Evolutionary conservation across 2,113 vertebrate genomes (phyloP).

Genomic region (Todiramphus chloris): DNA sequence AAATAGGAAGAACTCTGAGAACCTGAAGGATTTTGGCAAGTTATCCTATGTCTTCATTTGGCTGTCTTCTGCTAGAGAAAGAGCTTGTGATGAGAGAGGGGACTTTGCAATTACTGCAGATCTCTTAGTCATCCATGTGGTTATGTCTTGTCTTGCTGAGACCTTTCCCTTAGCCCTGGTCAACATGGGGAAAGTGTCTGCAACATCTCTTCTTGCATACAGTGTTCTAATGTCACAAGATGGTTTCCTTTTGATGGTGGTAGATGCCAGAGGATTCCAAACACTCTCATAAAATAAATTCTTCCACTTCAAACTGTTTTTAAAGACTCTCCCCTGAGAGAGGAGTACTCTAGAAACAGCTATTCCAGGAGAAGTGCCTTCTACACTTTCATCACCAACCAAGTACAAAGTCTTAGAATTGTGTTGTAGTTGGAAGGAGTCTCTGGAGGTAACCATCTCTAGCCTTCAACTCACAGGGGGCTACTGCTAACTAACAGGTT

Average conservation of each 20-base stretch:
- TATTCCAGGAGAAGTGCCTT: background rate
- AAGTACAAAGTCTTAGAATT: background rate
- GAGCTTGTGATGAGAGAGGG: background rate
- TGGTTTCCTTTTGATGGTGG: background rate
- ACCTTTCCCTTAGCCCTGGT: background rate
- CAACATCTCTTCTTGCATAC: background rate
- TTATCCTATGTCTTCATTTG: background rate
- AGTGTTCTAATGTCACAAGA: background rate
- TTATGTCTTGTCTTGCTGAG: background rate
- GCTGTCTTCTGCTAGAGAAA: background rate
- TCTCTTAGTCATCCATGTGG: background rate
- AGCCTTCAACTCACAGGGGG: background rate
- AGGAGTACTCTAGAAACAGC: background rate
- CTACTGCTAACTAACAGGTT: background rate
- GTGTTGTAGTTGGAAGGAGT: background rate
- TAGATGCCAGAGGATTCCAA: background rate
- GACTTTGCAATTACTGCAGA: background rate
- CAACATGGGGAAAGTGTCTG: background rate
- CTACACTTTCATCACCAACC: background rate
- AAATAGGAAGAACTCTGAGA: fast-evolving
- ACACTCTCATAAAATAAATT: background rate
- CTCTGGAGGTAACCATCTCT: background rate
- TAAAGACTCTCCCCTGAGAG: background rate
- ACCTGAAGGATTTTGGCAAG: background rate
- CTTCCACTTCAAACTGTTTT: background rate